These are phyloP conservation scores for Caenorhabditis doughertyi DNA, from an alignment of 2,888 invertebrate genomes.

Conservation along the genomic window DNA sequence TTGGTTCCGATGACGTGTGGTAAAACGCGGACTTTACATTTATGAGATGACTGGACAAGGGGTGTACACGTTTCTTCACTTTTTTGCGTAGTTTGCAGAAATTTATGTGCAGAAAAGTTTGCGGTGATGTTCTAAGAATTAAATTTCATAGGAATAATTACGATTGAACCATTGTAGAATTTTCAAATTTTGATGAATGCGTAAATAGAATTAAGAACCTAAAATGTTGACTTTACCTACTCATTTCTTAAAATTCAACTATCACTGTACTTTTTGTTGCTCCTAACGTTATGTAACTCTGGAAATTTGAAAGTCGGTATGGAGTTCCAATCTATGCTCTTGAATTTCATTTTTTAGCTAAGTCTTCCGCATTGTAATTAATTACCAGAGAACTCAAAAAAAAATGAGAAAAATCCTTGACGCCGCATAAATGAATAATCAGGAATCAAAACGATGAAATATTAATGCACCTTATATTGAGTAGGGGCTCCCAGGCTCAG, in stretches of 20 bases:
- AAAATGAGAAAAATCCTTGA: slow-evolving; percentile 10
- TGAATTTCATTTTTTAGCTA: no score
- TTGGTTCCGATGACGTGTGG: slow-evolving; percentile 56
- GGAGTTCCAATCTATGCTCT: no score
- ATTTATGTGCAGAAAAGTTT: neutral
- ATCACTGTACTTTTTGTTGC: no score
- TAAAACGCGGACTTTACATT: slow-evolving; percentile 34
- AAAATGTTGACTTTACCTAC: no score
- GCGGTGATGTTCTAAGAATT: neutral
- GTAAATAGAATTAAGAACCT: no score
- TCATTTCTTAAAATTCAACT: no score
- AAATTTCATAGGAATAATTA: neutral
- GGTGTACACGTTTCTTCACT: slow-evolving; percentile 40
- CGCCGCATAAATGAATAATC: slow-evolving; percentile 40
- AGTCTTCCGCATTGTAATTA: no score
- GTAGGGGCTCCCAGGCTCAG: slow-evolving; percentile 1
- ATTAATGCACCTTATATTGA: slow-evolving; percentile 31
- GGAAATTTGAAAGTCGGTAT: no score
- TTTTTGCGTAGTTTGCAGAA: slow-evolving; percentile 23
- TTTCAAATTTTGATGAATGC: no score
- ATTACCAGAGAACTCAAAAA: neutral
- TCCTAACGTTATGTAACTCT: no score
- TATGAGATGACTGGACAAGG: slow-evolving; percentile 30
- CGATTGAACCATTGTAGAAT: neutral
- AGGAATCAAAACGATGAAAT: slow-evolving; percentile 17